Conservation (phyloP, 2,888 invertebrate genomes). For the Flabesymbios commensalis region DNA sequence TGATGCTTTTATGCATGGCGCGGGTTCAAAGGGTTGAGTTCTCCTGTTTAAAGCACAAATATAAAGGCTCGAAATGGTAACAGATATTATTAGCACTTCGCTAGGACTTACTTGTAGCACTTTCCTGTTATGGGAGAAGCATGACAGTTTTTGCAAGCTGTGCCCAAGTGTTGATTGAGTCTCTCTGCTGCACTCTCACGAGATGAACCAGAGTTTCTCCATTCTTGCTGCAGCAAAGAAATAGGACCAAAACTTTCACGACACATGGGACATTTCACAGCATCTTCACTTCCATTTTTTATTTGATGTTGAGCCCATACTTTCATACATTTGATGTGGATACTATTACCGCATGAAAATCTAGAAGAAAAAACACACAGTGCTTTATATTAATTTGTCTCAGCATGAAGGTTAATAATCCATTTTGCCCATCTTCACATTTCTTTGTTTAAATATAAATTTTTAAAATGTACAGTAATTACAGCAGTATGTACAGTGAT, state of each 20-base stretch:
- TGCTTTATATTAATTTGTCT: too few species aligned
- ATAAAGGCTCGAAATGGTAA: too few species aligned
- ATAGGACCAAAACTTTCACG: constrained; percentile 61
- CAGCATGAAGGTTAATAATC: too few species aligned
- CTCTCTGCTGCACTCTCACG: constrained; percentile 36
- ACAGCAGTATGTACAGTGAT: too few species aligned
- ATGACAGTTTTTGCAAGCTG: constrained; percentile 50
- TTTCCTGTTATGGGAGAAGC: constrained; percentile 56
- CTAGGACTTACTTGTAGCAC: constrained; percentile 53
- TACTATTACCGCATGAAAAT: constrained; percentile 61
- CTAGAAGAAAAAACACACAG: constrained; percentile 35
- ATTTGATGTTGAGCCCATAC: constrained; percentile 61
- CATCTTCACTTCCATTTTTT: constrained; percentile 45
- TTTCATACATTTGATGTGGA: constrained; percentile 62
- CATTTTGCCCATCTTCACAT: too few species aligned
- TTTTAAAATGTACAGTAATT: too few species aligned
- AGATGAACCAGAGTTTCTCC: constrained; percentile 47
- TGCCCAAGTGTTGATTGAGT: constrained; percentile 41
- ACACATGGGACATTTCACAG: constrained; percentile 60
- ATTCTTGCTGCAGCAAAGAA: constrained; percentile 53
- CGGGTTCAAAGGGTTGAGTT: too few species aligned
- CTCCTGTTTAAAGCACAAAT: too few species aligned
- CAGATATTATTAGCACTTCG: too few species aligned
- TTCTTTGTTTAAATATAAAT: too few species aligned
- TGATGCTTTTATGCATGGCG: too few species aligned